phyloP scores from a whole-genome alignment of 2,888 invertebrate species.

The Heliconius cydno region DNA sequence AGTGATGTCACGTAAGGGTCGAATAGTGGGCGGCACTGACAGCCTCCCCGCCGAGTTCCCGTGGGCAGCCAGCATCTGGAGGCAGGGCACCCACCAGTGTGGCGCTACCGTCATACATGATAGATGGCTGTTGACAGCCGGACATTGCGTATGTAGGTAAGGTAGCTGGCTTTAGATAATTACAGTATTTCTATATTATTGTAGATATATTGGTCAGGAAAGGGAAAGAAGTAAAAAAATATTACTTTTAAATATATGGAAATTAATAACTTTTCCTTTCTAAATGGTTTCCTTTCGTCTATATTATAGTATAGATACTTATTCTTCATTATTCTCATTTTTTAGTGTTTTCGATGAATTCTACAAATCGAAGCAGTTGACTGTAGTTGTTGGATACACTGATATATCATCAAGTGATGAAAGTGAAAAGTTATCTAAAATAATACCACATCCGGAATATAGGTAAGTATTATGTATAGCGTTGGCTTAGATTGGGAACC shows the following conservation, averaged over 20 bases:
- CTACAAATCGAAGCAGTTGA: conserved; percentile 85
- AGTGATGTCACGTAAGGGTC: conserved; percentile 74
- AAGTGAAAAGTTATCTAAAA: conserved; percentile 75
- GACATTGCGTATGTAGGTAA: conserved; percentile 92
- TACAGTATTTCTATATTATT: neutral
- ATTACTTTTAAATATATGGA: no score
- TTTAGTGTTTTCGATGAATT: conserved; percentile 85
- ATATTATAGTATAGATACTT: no score
- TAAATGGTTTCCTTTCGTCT: no score
- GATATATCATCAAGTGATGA: conserved; percentile 84
- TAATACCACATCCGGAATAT: conserved; percentile 90
- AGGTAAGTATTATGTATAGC: conserved; percentile 60
- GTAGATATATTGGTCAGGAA: neutral
- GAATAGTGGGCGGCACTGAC: conserved; percentile 89
- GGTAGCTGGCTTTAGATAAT: neutral
- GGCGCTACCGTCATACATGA: conserved; percentile 90
- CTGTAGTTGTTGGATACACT: conserved; percentile 88
- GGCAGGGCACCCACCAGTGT: conserved; percentile 92
- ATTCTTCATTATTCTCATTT: no score
- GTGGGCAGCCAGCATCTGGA: conserved; percentile 91
- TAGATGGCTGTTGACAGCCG: conserved; percentile 90
- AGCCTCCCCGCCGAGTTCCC: conserved; percentile 90
- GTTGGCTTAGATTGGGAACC: no score
- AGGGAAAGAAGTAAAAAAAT: no score
- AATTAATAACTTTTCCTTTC: no score